Evolutionary conservation across 2,113 vertebrate genomes (phyloP).

Genomic region (Isichthys henryi): DNA sequence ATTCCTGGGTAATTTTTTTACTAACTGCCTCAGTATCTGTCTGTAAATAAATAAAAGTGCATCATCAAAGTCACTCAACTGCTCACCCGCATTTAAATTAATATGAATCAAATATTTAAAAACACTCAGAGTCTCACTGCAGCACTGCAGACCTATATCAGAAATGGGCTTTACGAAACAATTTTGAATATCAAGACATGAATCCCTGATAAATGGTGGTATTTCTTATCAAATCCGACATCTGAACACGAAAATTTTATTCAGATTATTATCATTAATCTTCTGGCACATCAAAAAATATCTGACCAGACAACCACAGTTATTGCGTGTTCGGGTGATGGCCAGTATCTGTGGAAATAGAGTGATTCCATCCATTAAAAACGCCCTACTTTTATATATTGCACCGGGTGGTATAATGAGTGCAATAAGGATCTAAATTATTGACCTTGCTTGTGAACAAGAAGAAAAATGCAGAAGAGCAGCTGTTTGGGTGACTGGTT

Average conservation of each 20-base stretch:
- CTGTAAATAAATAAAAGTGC: background rate
- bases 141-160: background rate
- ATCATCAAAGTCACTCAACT: background rate
- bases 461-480: background rate
- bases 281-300: background rate
- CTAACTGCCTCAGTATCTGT: background rate
- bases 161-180: background rate
- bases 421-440: background rate
- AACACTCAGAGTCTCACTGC: background rate
- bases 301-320: background rate
- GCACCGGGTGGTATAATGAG: background rate
- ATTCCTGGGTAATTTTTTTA: background rate
- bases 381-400: background rate
- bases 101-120: background rate
- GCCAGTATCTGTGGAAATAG: background rate
- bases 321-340: background rate
- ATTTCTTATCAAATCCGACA: background rate
- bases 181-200: background rate
- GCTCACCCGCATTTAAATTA: background rate
- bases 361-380: background rate
- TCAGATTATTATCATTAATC: background rate
- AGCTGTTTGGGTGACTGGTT: background rate
- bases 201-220: background rate
- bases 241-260: background rate
- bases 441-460: background rate